Conservation (phyloP, 2,797 vertebrate genomes). For the Heterohyrax brucei region DNA sequence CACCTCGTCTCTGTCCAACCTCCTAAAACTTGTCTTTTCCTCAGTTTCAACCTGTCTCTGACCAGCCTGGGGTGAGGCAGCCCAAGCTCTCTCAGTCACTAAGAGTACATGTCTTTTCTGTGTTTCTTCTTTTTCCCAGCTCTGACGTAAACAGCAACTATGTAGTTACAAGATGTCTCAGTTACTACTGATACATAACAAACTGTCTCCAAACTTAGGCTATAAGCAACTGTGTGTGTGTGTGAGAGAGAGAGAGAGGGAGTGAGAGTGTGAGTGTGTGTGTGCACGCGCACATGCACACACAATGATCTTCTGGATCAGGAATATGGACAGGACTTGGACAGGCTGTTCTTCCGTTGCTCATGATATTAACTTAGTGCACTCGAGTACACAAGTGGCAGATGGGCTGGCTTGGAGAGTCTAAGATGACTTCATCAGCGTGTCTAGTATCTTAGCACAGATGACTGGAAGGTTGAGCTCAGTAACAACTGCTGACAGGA, state of each 20-base stretch:
- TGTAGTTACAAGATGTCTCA: not conserved
- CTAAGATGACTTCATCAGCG: not conserved
- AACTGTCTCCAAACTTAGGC: not conserved
- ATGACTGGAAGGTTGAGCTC: not conserved
- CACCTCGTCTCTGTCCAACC: not conserved
- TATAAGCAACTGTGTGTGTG: not conserved
- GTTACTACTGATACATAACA: not conserved
- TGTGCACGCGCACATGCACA: too few relatives aligned
- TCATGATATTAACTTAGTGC: not conserved
- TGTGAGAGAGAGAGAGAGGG: too few relatives aligned
- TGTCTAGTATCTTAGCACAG: not conserved
- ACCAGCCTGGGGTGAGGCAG: not conserved
- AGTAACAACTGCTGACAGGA: not conserved
- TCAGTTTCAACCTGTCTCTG: not conserved
- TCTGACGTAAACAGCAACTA: not conserved
- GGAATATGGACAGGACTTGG: not conserved
- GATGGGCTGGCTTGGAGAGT: not conserved
- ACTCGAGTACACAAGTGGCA: not conserved
- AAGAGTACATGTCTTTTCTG: not conserved
- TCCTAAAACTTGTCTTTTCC: slow-evolving; percentile 27
- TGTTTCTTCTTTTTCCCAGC: not conserved
- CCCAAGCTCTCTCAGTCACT: not conserved
- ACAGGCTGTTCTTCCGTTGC: not conserved
- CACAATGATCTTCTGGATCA: not conserved
- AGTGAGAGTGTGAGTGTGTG: too few relatives aligned